Evolutionary conservation across 2,797 vertebrate genomes (phyloP), one percentile per base, ranked within the genome.

Genomic region (Mormyrops boulengeri): DNA sequence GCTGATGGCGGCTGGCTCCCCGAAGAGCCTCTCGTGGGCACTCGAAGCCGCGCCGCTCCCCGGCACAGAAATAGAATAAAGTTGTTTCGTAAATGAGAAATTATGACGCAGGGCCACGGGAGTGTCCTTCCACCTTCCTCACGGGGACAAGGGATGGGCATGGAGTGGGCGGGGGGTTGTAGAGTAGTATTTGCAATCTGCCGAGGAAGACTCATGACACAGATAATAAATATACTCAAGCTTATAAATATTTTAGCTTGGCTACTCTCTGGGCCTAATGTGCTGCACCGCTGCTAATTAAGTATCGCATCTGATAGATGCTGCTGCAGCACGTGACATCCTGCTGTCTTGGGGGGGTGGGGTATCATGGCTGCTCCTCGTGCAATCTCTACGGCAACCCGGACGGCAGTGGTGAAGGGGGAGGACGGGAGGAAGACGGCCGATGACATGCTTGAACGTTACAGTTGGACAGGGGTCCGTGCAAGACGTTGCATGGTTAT

Each of bases 201-300:
- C 94, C 93, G 93, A 93, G 94, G 94, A 95, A 93, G 93, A 93
- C 94, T 95, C 93, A 94, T 95, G 95, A 96, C 94, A 95, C 92
- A 94, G 95, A 94, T 96, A 95, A 96, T 96, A 96, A 96, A 97
- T 96, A 96, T 94, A 95, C 93, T 94, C 94, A 94, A 95, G 93
- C 94, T 95, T 95, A 97, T 97, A 95, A 96, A 96, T 97, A 96
- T 97, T 97, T 96, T 93, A 97, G 95, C 92, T 94, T 91, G 93
- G 94, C 94, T 95, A 95, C 95, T 95, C 95, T 93, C 94, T 92
- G 91, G 94, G 94, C 94, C 95, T 96, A 96, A 96, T 96, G 95
- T 95, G 95, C 95, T 95, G 94, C 94, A 95, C 95, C 91, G 92
- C 93, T 94, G 94, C 95, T 96, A 96, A 96, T 96, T 96, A 96